These are phyloP conservation scores for Heterodera schachtii DNA, from an alignment of 1,140 invertebrate genomes.

Conservation along the genomic window DNA sequence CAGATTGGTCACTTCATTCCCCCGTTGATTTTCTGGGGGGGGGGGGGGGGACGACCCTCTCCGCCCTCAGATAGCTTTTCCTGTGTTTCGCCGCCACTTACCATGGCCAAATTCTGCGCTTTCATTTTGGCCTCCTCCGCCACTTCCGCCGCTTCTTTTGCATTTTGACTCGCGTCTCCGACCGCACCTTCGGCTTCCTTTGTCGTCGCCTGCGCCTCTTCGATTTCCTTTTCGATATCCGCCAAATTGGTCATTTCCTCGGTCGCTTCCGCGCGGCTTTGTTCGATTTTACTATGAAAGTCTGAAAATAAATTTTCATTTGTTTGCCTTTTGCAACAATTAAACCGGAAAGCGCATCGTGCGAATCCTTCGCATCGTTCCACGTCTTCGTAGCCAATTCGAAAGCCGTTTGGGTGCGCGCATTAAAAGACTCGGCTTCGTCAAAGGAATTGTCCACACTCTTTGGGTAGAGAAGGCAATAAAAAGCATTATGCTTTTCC, in stretches of 20 bases:
- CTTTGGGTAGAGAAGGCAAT: constrained; percentile 2
- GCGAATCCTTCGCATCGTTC: constrained; percentile 54
- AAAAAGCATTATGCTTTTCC: not conserved
- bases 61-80: no score
- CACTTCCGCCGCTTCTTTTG: constrained; percentile 40
- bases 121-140: constrained; percentile 47
- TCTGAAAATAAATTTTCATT: constrained; percentile 47
- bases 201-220: constrained; percentile 46
- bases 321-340: not conserved
- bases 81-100: not conserved
- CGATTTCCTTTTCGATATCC: constrained; percentile 52
- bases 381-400: constrained; percentile 51
- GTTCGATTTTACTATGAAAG: constrained; percentile 60
- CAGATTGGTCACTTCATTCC: no score
- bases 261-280: constrained; percentile 57
- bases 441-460: constrained; percentile 32
- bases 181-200: constrained; percentile 49
- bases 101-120: constrained; percentile 47
- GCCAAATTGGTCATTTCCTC: constrained; percentile 47
- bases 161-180: constrained; percentile 52
- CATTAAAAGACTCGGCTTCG: constrained; percentile 44
- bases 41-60: not conserved
- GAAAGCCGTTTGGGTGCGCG: constrained; percentile 49
- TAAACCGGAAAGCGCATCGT: constrained; percentile 50
- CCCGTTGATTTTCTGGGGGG: not conserved